Conservation (phyloP, 2,888 invertebrate species). For the Eumerus sabulonum region DNA sequence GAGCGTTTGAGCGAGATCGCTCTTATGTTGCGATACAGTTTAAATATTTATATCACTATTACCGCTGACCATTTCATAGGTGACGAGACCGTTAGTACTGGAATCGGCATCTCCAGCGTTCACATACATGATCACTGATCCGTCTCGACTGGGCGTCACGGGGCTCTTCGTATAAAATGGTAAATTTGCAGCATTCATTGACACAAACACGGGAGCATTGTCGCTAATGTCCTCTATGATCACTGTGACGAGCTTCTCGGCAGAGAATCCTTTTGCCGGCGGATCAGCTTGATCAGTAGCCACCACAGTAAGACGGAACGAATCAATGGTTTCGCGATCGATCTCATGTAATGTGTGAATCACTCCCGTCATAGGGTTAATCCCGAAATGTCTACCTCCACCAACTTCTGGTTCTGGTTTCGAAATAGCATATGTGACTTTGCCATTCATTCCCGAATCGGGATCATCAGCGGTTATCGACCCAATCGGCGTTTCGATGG, state of each 20-base stretch:
- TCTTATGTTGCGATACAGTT: conserved; percentile 89
- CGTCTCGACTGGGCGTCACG: conserved; percentile 80
- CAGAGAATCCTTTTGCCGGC: conserved; percentile 85
- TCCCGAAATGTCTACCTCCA: conserved; percentile 88
- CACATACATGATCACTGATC: conserved; percentile 87
- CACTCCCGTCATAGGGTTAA: conserved; percentile 91
- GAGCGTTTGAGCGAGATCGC: conserved; percentile 84
- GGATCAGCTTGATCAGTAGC: conserved; percentile 94
- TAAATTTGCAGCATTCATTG: conserved; percentile 94
- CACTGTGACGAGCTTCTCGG: conserved; percentile 94
- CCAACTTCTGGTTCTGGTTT: conserved; percentile 90
- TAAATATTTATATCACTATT: conserved; percentile 89
- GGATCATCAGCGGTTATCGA: conserved; percentile 96
- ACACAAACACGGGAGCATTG: conserved; percentile 93
- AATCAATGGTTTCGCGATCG: conserved; percentile 93
- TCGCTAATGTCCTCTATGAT: conserved; percentile 97
- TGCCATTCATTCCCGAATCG: conserved; percentile 94
- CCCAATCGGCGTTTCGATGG: conserved; percentile 92
- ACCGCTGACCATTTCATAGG: conserved; percentile 91
- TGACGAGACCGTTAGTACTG: conserved; percentile 94
- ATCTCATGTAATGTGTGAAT: conserved; percentile 92
- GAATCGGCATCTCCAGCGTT: conserved; percentile 93
- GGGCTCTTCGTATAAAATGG: conserved; percentile 78
- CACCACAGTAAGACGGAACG: conserved; percentile 92
- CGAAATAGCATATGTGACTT: conserved; percentile 91